phyloP scores from a whole-genome alignment of 2,797 vertebrate genomes.

The Acestrorhynchus altus region DNA sequence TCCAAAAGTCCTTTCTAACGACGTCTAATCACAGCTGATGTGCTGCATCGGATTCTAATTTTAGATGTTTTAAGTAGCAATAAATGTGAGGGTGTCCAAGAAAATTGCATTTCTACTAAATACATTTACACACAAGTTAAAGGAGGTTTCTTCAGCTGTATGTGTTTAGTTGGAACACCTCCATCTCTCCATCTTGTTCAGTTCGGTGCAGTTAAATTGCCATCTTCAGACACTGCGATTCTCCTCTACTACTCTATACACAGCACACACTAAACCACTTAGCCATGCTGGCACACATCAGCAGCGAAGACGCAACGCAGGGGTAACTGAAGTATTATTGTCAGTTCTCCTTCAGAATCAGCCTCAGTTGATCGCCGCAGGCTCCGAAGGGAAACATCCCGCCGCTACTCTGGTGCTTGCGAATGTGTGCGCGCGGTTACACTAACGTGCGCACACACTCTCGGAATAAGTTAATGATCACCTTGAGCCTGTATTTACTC shows the following conservation, averaged over 20 bases:
- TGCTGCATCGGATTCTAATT: too few species aligned
- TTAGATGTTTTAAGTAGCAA: too few species aligned
- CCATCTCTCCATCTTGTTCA: too few species aligned
- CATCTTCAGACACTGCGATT: background rate
- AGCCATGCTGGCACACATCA: background rate
- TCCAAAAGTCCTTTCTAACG: too few species aligned
- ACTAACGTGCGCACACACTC: slow-evolving; percentile 52
- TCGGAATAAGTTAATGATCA: slow-evolving; percentile 50
- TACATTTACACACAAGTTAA: too few species aligned
- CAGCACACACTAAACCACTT: too few species aligned
- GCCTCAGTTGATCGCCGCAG: background rate
- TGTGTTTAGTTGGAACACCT: too few species aligned
- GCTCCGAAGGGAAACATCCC: background rate
- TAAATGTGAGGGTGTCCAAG: too few species aligned
- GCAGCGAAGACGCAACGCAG: background rate
- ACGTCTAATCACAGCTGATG: too few species aligned
- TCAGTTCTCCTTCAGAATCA: slow-evolving; percentile 13
- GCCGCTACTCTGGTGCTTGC: background rate
- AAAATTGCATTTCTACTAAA: too few species aligned
- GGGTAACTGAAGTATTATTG: background rate
- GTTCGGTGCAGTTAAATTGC: background rate
- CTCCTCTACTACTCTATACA: too few species aligned
- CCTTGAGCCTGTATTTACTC: slow-evolving; percentile 47
- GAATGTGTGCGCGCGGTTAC: slow-evolving; percentile 24
- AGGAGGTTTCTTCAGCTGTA: too few species aligned